Evolutionary conservation across 2,888 invertebrate genomes (phyloP), one percentile per base, ranked within the genome.

Genomic region (Drymonia ruficornis): DNA sequence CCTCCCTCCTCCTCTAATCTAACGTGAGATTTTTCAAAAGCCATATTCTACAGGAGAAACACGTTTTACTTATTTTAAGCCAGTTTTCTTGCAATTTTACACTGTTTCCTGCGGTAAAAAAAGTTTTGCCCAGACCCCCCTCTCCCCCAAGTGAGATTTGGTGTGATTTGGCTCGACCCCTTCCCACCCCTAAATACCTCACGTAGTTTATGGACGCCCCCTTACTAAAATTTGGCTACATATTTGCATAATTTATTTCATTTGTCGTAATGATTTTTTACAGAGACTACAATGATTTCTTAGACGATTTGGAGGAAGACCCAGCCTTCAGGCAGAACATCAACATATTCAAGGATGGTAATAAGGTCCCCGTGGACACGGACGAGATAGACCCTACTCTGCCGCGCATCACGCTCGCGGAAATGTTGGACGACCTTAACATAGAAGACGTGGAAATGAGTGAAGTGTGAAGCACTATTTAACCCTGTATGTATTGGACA

Each of bases 301-400:
- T 99, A 87, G 98, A 99, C 72, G 99, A 99, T 80, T 90, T 99
- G 63, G 99, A 99, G 86, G 99, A 99, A 86, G 99, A 99, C 87
- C 96, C 96, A 4, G 95, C 95, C 13, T 94, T 97, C 77, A 94
- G 99, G 53, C 97, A 98, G 80, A 96, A 98, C 81, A 95, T 99
- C 49, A 99, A 99, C 83, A 99, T 99, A 63, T 99, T 98, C 89
- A 95, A 95, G 73, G 95, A 95, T 74, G 81, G 78, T 2, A 89
- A 78, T 50, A 83, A 78, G 59, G 63, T 92, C 12, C 91, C 94
- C 18, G 84, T 89, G 13, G 95, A 96, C 78, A 86, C 90, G 0
- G 93, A 94, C 49, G 91, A 92, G 71, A 91, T 94, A 18, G 96
- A 96, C 76, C 94, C 95, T 0, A 91, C 93, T 19, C 82, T 94